These are phyloP conservation scores for Lepidocyrtoides sp. DNA, from an alignment of 2,888 invertebrate genomes.

Conservation along the genomic window DNA sequence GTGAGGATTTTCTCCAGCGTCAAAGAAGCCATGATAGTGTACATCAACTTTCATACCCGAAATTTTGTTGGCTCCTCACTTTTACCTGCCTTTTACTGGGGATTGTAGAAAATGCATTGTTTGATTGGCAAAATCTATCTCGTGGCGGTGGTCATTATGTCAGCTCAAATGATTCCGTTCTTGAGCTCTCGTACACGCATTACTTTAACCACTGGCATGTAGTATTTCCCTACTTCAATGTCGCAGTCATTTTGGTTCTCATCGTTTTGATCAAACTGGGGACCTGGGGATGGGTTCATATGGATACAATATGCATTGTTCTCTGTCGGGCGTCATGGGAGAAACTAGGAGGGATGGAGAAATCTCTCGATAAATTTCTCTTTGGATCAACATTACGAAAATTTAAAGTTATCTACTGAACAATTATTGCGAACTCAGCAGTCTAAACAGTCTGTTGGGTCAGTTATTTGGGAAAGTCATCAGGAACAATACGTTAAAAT, in stretches of 20 bases:
- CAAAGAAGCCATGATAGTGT: background rate
- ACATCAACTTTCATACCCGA: background rate
- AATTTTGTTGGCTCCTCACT: background rate
- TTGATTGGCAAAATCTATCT: background rate
- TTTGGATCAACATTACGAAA: background rate
- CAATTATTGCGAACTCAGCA: background rate
- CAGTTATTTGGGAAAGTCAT: background rate
- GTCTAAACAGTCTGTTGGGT: background rate
- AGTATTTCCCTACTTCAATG: background rate
- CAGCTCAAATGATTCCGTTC: background rate
- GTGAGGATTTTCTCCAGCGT: background rate
- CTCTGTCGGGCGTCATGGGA: conserved; percentile 1
- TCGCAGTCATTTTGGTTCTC: background rate
- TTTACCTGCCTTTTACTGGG: background rate
- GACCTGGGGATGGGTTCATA: conserved; percentile 19
- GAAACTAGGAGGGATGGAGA: background rate
- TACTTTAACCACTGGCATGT: conserved; percentile 12
- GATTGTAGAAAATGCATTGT: background rate
- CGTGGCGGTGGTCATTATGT: background rate
- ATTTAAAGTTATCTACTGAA: background rate
- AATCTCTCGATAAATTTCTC: background rate
- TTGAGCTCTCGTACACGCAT: background rate
- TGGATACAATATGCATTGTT: background rate
- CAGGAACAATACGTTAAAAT: conserved; percentile 1
- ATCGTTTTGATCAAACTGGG: background rate